phyloP scores from a whole-genome alignment of 2,888 invertebrate species.

The Plagodis pulveraria region DNA sequence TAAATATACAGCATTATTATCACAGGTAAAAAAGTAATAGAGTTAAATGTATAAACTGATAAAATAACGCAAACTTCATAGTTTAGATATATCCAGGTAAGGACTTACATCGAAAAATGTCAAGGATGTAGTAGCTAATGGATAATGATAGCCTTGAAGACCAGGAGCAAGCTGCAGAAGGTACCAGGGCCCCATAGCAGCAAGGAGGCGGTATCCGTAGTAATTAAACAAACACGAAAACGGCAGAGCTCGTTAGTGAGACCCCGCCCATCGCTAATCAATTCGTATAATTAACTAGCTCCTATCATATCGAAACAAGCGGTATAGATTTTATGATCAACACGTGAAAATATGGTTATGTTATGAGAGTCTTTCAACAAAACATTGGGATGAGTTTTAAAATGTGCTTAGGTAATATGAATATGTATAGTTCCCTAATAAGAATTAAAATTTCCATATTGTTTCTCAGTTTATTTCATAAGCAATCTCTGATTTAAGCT shows the following conservation, averaged over 20 bases:
- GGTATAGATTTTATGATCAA: constrained; percentile 24
- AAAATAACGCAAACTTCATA: not conserved
- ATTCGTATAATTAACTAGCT: constrained; percentile 67
- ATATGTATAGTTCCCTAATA: too few relatives aligned
- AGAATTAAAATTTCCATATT: too few relatives aligned
- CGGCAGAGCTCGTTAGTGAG: constrained; percentile 66
- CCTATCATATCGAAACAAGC: constrained; percentile 48
- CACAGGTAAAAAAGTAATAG: too few relatives aligned
- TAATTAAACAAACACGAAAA: constrained; percentile 77
- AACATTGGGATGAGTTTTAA: too few relatives aligned
- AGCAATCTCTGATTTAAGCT: too few relatives aligned
- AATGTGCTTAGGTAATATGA: not conserved
- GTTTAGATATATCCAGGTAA: not conserved
- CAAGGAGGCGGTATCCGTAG: constrained; percentile 57
- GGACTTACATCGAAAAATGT: not conserved
- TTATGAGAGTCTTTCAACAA: not conserved
- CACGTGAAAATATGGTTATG: constrained; percentile 54
- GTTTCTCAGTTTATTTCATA: too few relatives aligned
- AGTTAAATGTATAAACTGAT: not conserved
- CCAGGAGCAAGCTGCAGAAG: constrained; percentile 49
- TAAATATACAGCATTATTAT: too few relatives aligned
- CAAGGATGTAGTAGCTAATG: not conserved
- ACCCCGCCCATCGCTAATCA: constrained; percentile 71
- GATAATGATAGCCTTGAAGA: constrained; percentile 41
- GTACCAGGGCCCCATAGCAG: constrained; percentile 41